Evolutionary conservation across 2,888 invertebrate species (phyloP).

Genomic region (Thelaira solivaga): DNA sequence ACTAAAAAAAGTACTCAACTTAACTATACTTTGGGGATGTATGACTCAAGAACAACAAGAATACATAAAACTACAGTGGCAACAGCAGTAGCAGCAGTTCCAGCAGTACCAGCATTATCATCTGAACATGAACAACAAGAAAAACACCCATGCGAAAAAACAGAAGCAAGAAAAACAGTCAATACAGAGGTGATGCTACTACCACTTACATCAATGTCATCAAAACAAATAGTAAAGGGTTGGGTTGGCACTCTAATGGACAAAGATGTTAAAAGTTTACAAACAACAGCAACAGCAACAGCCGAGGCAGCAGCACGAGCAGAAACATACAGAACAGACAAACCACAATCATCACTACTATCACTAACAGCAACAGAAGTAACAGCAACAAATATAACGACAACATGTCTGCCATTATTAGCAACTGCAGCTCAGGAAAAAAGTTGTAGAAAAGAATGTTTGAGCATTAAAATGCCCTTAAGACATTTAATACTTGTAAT

Average conservation of each 20-base stretch:
- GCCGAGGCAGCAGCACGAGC: no score
- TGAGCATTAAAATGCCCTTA: slow-evolving; percentile 54
- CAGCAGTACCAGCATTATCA: not conserved
- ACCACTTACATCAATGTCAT: slow-evolving; percentile 52
- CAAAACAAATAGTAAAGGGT: slow-evolving; percentile 39
- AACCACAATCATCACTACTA: slow-evolving; percentile 3
- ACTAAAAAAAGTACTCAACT: slow-evolving; percentile 52
- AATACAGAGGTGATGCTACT: slow-evolving; percentile 41
- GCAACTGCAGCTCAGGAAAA: slow-evolving; percentile 18
- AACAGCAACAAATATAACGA: not conserved
- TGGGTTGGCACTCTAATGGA: slow-evolving; percentile 25
- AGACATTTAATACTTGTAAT: slow-evolving; percentile 59
- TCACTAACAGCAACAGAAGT: not conserved
- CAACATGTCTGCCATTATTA: not conserved
- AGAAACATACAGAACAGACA: slow-evolving; percentile 20
- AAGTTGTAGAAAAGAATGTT: slow-evolving; percentile 37
- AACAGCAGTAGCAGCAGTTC: not conserved
- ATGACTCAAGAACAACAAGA: slow-evolving; percentile 1
- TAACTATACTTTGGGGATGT: slow-evolving; percentile 43
- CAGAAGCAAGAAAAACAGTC: slow-evolving; percentile 11
- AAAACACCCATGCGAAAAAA: slow-evolving; percentile 16
- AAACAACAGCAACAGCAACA: no score
- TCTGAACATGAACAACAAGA: slow-evolving; percentile 15
- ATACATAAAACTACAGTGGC: not conserved
- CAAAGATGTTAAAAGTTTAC: slow-evolving; percentile 38